A percentile compares a stretch with the other conserved stretches of the same genome.
phyloP scores from a whole-genome alignment of 2,797 vertebrate genomes.

The Sus cebifrons region DNA sequence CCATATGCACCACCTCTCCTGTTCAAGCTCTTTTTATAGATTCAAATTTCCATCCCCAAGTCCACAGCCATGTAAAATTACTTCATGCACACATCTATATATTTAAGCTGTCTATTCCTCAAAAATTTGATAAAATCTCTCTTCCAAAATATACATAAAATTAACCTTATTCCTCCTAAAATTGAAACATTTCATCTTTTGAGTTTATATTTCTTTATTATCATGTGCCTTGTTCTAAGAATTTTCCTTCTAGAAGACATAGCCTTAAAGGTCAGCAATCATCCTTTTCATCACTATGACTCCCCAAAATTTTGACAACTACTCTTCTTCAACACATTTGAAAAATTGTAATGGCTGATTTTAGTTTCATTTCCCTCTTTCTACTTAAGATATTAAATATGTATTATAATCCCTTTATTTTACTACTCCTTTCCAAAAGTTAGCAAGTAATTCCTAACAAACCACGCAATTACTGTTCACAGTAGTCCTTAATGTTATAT shows the following conservation, averaged over 20 bases:
- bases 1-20: not conserved
- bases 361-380: not conserved
- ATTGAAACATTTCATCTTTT: not conserved
- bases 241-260: not conserved
- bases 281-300: not conserved
- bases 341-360: not conserved
- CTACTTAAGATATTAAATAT: not conserved
- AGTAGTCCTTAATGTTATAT: not conserved
- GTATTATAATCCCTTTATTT: not conserved
- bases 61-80: fast-evolving
- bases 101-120: not conserved
- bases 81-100: not conserved
- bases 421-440: not conserved
- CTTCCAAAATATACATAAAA: not conserved
- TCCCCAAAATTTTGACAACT: not conserved
- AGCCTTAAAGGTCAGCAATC: not conserved
- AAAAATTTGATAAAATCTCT: not conserved
- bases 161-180: not conserved
- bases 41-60: not conserved
- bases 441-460: not conserved
- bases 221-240: not conserved
- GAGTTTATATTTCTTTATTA: not conserved
- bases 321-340: not conserved
- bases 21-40: not conserved
- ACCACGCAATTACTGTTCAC: not conserved